Evolutionary conservation across 2,888 invertebrate genomes (phyloP).

Genomic region (Dasysyrphus albostriatus): DNA sequence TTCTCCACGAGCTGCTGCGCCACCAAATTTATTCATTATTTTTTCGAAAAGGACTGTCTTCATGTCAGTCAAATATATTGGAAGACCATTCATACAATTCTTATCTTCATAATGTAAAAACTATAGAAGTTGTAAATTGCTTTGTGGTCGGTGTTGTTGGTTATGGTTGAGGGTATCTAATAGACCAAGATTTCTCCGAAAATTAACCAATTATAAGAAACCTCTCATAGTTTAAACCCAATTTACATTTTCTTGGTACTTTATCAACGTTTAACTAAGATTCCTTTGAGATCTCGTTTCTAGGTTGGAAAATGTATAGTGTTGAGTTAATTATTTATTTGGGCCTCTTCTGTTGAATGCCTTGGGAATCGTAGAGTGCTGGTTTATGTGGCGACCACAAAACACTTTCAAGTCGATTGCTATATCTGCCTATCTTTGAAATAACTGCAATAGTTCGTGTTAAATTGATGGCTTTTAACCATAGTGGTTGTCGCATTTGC

Average conservation of each 20-base stretch:
- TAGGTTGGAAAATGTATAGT: conserved; percentile 5
- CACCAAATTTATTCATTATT: too few relatives aligned
- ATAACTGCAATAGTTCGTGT: conserved; percentile 27
- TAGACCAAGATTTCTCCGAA: conserved; percentile 9
- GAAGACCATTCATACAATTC: too few relatives aligned
- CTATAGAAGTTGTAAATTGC: conserved; percentile 35
- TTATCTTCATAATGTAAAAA: neutral
- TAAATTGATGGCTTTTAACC: neutral
- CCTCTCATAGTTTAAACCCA: neutral
- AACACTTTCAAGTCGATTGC: conserved; percentile 45
- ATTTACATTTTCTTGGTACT: conserved; percentile 32
- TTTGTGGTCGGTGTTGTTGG: conserved; percentile 29
- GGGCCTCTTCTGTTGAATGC: neutral
- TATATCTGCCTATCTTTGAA: conserved; percentile 23
- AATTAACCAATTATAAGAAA: conserved; percentile 49
- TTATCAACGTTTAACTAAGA: conserved; percentile 61
- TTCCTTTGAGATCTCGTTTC: conserved; percentile 37
- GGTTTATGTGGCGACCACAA: conserved; percentile 57
- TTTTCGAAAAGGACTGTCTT: too few relatives aligned
- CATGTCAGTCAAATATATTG: too few relatives aligned
- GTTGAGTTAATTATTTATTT: conserved; percentile 49
- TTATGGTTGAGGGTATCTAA: neutral
- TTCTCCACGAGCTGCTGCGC: too few relatives aligned
- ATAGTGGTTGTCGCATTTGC: neutral
- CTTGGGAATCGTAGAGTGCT: conserved; percentile 17